Base-by-base conservation (phyloP, 2,797 vertebrate genomes). In the Schizothorax lantsangensis region DNA sequence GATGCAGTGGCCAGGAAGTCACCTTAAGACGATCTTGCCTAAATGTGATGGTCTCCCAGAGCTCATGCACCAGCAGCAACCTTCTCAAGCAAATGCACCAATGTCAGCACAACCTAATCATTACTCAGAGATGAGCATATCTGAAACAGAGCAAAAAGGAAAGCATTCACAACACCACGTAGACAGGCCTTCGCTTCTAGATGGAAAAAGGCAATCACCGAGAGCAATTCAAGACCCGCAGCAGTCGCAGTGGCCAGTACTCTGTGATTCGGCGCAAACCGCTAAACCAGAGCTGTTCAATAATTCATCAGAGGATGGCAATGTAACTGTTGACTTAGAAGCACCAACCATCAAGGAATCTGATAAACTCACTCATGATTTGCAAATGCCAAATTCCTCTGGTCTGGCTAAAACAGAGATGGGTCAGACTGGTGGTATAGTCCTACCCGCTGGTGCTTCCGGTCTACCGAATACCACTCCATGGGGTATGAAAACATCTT, bases 161-260 rank as follows among this genome's bases (percentile, higher is more conserved):
- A 91, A 83, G 64, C 91, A 91, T 84, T 90, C 91, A 21, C 30
- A 90, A 21, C 47, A 88, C 30, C 93, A 90, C 69, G 77, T 90
- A 7, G 94, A 95, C 0, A 92, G 93, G 10, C 93, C 93, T n/a
- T 94, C 91, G 33, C 87, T 94, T 88, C 93, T 94, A 93, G 94
- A 93, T 38, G 15, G 93, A 43, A 91, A 91, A 86, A 91, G 92
- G 0, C 38, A 91, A 83, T 71, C 90, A 0, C 57, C 88, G 9
- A 88, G 78, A 1, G 38, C 89, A 26, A 94, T 89, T 86, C 88
- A 88, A 78, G 86, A 92, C n/a, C 92, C 1, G 0, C 78, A 94
- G 88, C 84, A 91, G 79, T 86, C 89, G n/a, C 87, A 90, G 33
- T 92, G 93, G 93, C 45, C 92, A 19, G 86, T 82, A 2, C 73